Base-by-base conservation (phyloP, 2,113 vertebrate genomes). In the Coryphaenoides rupestris region DNA sequence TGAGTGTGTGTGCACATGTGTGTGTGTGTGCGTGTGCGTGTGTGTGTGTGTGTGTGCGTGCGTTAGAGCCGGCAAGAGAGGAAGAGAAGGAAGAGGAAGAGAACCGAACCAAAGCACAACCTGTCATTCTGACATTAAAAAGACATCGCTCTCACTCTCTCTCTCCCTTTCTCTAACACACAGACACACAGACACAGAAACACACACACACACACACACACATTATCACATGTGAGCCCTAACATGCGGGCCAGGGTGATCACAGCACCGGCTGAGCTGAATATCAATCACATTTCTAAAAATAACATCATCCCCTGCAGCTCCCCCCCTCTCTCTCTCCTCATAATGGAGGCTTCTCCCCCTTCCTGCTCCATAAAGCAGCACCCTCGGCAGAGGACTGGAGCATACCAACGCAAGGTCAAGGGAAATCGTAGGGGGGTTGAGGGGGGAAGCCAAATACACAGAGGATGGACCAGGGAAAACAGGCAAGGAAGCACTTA, bases 321-420 rank as follows among this genome's bases (percentile, higher is more conserved):
- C 70, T 74, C 77, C 19, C 50, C 70, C 66, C 66, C 60, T 56
- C 78, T 79, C 81, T 84, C 73, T 61, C 70, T 58, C 55, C 74
- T 66, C 65, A 33, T 76, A 76, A 78, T 21, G 81, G 82, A 76
- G 78, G 78, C 73, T 66, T 55, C 62, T 74, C 76, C 81, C 54
- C 19, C 78, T 70, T 76, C 85, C 77, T 73, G 80, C 82, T 89
- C 81, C 84, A 86, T 82, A 87, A 87, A 85, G 82, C 84, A 81
- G 76, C 77, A 60, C 73, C 66, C 83, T 84, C 83, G 2, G 69
- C 76, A 79, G 82, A 81, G 84, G 73, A 62, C 79, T 77, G 85
- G 87, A 87, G 82, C 79, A 83, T 89, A 85, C 87, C 85, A 89
- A 85, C 53, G 85, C 84, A 86, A 87, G 85, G 82, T 89, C 85